Conservation (phyloP, 1,140 invertebrate species). For the Calephelis nemesis region DNA sequence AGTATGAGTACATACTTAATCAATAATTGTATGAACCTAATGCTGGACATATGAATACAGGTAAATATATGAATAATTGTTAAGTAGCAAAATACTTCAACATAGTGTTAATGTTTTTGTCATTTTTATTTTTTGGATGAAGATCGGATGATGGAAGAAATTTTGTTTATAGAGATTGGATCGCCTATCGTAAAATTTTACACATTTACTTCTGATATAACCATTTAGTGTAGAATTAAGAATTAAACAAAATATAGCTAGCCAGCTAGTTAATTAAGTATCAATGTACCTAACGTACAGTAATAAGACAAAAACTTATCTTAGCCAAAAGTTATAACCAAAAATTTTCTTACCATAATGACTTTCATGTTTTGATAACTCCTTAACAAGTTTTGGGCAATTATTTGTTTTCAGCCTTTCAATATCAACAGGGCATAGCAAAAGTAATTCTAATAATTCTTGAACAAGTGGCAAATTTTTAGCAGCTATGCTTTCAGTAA, state of each 20-base stretch:
- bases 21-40: no score
- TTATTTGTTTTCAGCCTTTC: slow-evolving; percentile 93
- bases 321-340: neutral
- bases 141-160: no score
- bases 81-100: neutral
- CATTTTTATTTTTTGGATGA: no score
- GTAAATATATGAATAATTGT: neutral
- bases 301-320: neutral
- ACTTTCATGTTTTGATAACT: slow-evolving; percentile 89
- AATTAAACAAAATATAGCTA: no score
- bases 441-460: slow-evolving; percentile 90
- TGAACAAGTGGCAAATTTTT: slow-evolving; percentile 92
- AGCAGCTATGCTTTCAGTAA: slow-evolving; percentile 89
- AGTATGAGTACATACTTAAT: neutral
- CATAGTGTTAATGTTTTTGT: no score
- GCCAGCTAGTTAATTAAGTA: no score
- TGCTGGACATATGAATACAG: neutral
- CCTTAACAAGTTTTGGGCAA: slow-evolving; percentile 94
- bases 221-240: no score
- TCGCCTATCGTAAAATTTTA: no score
- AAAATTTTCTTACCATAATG: slow-evolving; percentile 83
- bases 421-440: slow-evolving; percentile 92
- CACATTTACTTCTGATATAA: no score
- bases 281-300: no score
- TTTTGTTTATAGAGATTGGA: no score